Conservation (phyloP, 2,113 vertebrate genomes). For the Hippocampus mohnikei region DNA sequence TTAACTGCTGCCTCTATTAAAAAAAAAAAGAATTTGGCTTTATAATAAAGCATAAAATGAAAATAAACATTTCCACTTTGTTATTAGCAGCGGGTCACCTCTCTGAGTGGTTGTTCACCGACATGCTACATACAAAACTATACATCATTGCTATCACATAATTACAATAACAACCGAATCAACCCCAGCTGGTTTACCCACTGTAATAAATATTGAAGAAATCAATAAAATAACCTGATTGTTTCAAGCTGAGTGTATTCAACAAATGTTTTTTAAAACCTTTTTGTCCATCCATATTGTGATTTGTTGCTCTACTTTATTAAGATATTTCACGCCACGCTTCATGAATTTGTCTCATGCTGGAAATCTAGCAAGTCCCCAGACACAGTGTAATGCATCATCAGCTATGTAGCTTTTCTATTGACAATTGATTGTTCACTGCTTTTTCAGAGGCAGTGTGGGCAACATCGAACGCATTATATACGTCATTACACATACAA, state of each 20-base stretch:
- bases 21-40: too few species aligned
- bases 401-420: too few species aligned
- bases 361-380: too few species aligned
- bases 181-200: too few species aligned
- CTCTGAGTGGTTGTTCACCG: neutral
- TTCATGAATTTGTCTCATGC: too few species aligned
- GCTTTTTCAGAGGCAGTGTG: too few species aligned
- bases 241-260: neutral
- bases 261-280: neutral
- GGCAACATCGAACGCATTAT: too few species aligned
- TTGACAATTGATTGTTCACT: too few species aligned
- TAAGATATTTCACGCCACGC: too few species aligned
- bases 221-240: neutral
- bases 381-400: too few species aligned
- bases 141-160: neutral
- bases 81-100: neutral
- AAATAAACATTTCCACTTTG: neutral
- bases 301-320: neutral
- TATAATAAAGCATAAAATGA: neutral
- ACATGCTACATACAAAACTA: neutral
- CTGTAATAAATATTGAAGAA: neutral
- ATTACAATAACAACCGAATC: too few species aligned
- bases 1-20: neutral
- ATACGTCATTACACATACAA: too few species aligned
- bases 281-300: neutral